Evolutionary conservation across 2,113 vertebrate genomes (phyloP).

Genomic region (Scopus umbretta): DNA sequence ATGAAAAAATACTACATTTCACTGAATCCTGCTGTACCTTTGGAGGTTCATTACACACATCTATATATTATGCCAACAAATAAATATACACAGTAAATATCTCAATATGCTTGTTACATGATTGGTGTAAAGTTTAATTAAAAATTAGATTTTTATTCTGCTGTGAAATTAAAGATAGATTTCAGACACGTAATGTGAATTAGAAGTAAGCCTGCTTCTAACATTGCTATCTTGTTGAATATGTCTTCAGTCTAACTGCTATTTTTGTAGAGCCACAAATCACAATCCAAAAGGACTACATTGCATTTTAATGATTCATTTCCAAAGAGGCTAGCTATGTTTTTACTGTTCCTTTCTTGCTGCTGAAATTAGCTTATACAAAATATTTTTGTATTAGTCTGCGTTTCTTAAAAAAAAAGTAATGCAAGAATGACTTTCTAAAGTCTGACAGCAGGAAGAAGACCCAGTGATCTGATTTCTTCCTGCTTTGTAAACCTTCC

Average conservation of each 20-base stretch:
- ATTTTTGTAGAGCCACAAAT: conserved; percentile 6
- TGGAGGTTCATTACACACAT: not conserved
- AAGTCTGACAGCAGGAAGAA: not conserved
- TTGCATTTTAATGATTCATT: conserved; percentile 15
- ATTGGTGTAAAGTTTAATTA: not conserved
- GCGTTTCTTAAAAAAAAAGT: not conserved
- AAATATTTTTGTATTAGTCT: not conserved
- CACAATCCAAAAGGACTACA: not conserved
- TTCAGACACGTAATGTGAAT: not conserved
- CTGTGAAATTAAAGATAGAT: not conserved
- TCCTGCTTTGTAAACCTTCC: not conserved
- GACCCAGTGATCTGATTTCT: not conserved
- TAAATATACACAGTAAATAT: not conserved
- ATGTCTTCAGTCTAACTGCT: not conserved
- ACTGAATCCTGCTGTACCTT: not conserved
- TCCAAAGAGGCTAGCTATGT: not conserved
- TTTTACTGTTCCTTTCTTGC: conserved; percentile 7
- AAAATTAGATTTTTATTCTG: not conserved
- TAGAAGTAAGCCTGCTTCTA: not conserved
- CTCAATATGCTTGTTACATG: not conserved
- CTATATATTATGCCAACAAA: not conserved
- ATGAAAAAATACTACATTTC: not conserved
- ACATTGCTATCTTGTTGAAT: not conserved
- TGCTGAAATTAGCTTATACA: not conserved
- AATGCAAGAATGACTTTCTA: not conserved